phyloP scores from a whole-genome alignment of 2,797 vertebrate species.

The Chlorospingus flavigularis region DNA sequence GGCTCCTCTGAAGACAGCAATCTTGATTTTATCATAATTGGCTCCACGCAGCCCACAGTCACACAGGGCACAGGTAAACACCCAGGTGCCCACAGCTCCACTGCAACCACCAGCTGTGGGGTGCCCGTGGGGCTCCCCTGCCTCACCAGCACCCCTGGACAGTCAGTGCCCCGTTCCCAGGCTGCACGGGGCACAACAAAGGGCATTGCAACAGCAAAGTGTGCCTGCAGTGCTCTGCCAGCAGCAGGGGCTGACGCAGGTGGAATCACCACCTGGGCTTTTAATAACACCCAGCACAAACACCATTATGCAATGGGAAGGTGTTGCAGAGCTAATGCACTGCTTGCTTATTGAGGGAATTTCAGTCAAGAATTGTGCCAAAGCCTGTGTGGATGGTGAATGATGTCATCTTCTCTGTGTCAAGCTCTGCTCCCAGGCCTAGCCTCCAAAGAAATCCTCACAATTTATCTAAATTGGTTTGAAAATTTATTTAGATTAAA shows the following conservation, averaged over 20 bases:
- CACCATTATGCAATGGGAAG: not conserved
- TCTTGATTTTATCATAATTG: constrained; percentile 8
- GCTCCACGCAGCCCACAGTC: not conserved
- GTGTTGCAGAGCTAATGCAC: not conserved
- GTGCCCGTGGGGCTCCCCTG: fast-evolving
- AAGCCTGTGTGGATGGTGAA: not conserved
- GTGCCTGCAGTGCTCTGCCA: not conserved
- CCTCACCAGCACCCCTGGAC: fast-evolving
- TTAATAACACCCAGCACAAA: constrained; percentile 16
- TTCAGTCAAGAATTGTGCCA: not conserved
- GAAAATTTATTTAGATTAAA: not conserved
- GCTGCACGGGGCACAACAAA: not conserved
- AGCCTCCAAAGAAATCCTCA: not conserved
- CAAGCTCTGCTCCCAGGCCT: not conserved
- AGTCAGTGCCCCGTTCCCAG: not conserved
- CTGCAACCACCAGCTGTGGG: not conserved
- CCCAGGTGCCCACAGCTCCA: not conserved
- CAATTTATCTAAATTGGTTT: not conserved
- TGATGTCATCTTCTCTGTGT: not conserved
- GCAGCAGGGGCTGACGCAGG: not conserved
- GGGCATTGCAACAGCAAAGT: fast-evolving
- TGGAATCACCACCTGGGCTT: not conserved
- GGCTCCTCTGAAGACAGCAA: constrained; percentile 28
- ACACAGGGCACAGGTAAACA: not conserved
- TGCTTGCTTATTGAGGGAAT: constrained; percentile 35